phyloP scores from a whole-genome alignment of 2,888 invertebrate genomes.

The Philereme vetulata region DNA sequence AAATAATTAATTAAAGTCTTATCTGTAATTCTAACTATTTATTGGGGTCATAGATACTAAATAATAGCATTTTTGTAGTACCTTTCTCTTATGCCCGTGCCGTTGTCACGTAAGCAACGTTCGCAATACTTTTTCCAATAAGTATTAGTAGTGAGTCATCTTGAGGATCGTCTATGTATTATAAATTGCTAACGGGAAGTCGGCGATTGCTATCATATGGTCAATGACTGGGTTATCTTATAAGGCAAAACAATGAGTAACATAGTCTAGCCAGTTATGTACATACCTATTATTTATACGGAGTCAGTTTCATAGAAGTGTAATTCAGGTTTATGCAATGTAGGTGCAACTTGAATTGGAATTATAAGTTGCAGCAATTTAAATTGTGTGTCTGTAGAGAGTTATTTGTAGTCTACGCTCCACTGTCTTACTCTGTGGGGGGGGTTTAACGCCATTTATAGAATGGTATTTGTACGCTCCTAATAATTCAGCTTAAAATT shows the following conservation, averaged over 20 bases:
- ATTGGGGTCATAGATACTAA: conserved; percentile 45
- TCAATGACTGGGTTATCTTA: conserved; percentile 64
- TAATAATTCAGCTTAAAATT: neutral
- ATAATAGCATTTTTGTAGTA: conserved; percentile 42
- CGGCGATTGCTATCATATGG: conserved; percentile 60
- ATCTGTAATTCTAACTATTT: conserved; percentile 35
- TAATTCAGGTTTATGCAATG: conserved; percentile 28
- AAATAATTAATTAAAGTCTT: conserved; percentile 43
- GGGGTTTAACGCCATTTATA: conserved; percentile 20
- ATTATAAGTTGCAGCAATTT: conserved; percentile 42
- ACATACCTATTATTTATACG: conserved; percentile 6
- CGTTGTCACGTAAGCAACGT: conserved; percentile 60
- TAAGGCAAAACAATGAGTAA: conserved; percentile 53
- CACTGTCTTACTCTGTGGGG: conserved; percentile 22
- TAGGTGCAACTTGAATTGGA: conserved; percentile 26
- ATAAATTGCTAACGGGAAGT: conserved; percentile 78
- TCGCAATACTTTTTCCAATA: conserved; percentile 20
- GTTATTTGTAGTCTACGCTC: conserved; percentile 20
- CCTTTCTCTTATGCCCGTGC: conserved; percentile 50
- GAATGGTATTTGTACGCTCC: neutral
- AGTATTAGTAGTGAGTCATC: conserved; percentile 64
- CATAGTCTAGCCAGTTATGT: conserved; percentile 36
- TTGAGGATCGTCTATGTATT: conserved; percentile 50
- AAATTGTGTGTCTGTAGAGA: conserved; percentile 16
- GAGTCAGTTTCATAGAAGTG: conserved; percentile 10